Conservation (phyloP, 1,140 invertebrate genomes). For the Andrena cerasifolii region DNA sequence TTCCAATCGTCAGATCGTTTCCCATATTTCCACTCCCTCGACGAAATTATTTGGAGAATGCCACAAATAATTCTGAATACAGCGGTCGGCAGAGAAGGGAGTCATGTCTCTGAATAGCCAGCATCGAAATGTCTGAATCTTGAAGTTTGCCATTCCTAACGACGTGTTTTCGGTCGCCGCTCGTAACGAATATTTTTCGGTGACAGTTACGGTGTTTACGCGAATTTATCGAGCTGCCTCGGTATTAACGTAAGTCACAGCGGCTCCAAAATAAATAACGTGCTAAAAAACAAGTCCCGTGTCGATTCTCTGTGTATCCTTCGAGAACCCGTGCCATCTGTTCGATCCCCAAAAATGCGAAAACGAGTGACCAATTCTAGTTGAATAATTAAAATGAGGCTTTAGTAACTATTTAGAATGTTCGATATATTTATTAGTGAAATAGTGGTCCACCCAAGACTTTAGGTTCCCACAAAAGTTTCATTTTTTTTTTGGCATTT, state of each 20-base stretch:
- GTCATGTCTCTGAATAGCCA: conserved; percentile 19
- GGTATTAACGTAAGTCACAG: conserved; percentile 55
- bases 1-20: conserved; percentile 25
- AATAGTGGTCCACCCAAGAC: too few species aligned
- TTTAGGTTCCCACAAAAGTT: too few species aligned
- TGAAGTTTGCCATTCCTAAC: conserved; percentile 6
- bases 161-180: conserved; percentile 6
- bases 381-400: too few species aligned
- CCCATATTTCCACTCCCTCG: too few species aligned
- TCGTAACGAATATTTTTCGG: conserved; percentile 37
- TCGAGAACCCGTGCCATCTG: too few species aligned
- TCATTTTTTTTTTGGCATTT: too few species aligned
- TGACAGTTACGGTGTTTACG: conserved; percentile 18
- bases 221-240: conserved; percentile 56
- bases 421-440: too few species aligned
- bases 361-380: too few species aligned
- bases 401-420: too few species aligned
- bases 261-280: conserved; percentile 49
- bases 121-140: conserved; percentile 1
- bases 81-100: conserved; percentile 19
- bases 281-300: conserved; percentile 51
- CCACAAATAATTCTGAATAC: conserved; percentile 31
- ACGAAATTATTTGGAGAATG: conserved; percentile 11
- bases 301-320: too few species aligned
- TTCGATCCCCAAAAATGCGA: too few species aligned